These are phyloP conservation scores for Drosophila cardini DNA, from an alignment of 1,140 invertebrate genomes.

Conservation along the genomic window DNA sequence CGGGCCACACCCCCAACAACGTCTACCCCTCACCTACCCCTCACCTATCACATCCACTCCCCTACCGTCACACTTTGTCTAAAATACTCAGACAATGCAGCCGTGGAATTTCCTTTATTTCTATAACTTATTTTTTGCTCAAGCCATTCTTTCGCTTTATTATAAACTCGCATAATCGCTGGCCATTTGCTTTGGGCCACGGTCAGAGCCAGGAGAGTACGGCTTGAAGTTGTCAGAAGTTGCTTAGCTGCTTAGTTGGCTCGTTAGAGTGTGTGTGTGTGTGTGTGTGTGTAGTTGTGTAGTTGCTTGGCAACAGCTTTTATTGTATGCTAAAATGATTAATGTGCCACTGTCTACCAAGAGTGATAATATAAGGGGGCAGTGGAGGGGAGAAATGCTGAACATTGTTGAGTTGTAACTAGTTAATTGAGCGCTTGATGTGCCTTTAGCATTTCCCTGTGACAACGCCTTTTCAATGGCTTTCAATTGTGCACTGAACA, in stretches of 20 bases:
- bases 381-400: slow-evolving; percentile 14
- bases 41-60: background rate
- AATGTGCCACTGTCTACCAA: slow-evolving; percentile 55
- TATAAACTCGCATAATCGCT: slow-evolving; percentile 80
- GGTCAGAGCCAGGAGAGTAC: slow-evolving; percentile 12
- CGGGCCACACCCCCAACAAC: slow-evolving; percentile 16
- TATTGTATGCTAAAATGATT: slow-evolving; percentile 79
- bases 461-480: slow-evolving; percentile 64
- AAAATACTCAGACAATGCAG: slow-evolving; percentile 31
- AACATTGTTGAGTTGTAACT: slow-evolving; percentile 48
- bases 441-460: slow-evolving; percentile 30
- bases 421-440: slow-evolving; percentile 76
- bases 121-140: background rate
- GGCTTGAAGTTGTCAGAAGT: slow-evolving; percentile 67
- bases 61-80: background rate
- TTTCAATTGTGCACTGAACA: slow-evolving; percentile 54
- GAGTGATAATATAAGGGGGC: background rate
- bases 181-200: slow-evolving; percentile 56
- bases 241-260: slow-evolving; percentile 53
- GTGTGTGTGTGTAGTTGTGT: slow-evolving; percentile 19
- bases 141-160: slow-evolving; percentile 56
- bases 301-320: slow-evolving; percentile 43
- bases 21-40: background rate
- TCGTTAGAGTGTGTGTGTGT: slow-evolving; percentile 67
- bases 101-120: slow-evolving; percentile 11